Conservation (phyloP, 2,797 vertebrate genomes). For the Enteromius anoplus region DNA sequence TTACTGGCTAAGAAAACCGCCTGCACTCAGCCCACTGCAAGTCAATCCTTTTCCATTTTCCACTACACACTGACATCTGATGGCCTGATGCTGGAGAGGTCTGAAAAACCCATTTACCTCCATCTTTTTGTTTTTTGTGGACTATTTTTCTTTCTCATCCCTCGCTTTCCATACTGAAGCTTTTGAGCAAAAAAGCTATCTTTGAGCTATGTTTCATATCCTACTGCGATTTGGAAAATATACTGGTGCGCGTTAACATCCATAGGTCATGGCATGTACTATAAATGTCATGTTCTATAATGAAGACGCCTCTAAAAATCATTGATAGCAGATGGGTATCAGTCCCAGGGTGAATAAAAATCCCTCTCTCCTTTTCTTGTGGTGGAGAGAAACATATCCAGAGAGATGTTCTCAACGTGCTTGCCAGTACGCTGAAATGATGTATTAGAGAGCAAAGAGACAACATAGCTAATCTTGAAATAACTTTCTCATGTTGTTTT, state of each 20-base stretch:
- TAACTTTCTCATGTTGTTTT: conserved; percentile 42
- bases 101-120: conserved; percentile 57
- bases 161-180: conserved; percentile 15
- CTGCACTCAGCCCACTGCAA: conserved; percentile 62
- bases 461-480: conserved; percentile 50
- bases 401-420: conserved; percentile 31
- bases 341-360: conserved; percentile 39
- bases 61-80: conserved; percentile 58
- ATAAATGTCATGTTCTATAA: conserved; percentile 51
- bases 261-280: conserved; percentile 45
- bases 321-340: conserved; percentile 53
- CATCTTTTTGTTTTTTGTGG: conserved; percentile 24
- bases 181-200: not conserved
- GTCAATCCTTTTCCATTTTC: conserved; percentile 64
- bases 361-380: conserved; percentile 39
- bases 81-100: conserved; percentile 55
- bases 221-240: conserved; percentile 27
- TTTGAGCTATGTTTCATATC: conserved; percentile 17
- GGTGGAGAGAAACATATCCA: conserved; percentile 12
- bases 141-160: conserved; percentile 40
- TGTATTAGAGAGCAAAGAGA: conserved; percentile 27
- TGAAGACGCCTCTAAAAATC: conserved; percentile 49
- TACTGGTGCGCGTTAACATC: conserved; percentile 33
- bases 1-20: conserved; percentile 55
- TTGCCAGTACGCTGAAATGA: conserved; percentile 37